These are phyloP conservation scores for Cettia cetti DNA, from an alignment of 2,113 vertebrate species.

Conservation along the genomic window DNA sequence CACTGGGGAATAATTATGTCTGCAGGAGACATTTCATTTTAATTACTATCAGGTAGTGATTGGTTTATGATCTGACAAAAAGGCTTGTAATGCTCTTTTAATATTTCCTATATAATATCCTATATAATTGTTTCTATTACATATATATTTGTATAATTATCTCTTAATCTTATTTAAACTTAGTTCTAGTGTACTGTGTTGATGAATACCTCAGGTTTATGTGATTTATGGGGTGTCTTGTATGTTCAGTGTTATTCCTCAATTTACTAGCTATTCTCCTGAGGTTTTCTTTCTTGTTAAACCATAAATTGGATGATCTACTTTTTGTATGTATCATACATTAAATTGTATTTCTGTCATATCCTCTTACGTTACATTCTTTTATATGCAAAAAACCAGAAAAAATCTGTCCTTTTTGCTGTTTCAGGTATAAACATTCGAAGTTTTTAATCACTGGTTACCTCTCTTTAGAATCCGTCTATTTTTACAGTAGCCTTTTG, in stretches of 20 bases:
- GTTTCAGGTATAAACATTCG: background rate
- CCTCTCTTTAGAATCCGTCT: background rate
- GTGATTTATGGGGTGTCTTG: background rate
- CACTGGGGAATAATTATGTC: background rate
- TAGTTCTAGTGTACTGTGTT: background rate
- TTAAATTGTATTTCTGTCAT: slow-evolving; percentile 1
- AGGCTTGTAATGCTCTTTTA: background rate
- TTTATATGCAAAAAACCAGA: background rate
- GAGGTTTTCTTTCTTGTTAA: background rate
- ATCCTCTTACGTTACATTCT: background rate
- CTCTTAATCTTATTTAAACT: background rate
- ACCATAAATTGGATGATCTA: slow-evolving; percentile 2
- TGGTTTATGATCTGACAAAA: background rate
- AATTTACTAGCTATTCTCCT: background rate
- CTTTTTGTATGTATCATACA: background rate
- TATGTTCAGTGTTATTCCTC: background rate
- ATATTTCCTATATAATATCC: background rate
- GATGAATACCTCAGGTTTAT: background rate
- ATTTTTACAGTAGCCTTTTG: background rate
- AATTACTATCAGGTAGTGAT: slow-evolving; percentile 19
- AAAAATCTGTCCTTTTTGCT: background rate
- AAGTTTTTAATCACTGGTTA: background rate
- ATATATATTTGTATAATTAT: background rate
- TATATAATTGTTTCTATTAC: background rate
- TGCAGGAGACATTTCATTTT: slow-evolving; percentile 5